These are phyloP conservation scores for Saturnia japonica DNA, from an alignment of 2,888 invertebrate species.

Conservation along the genomic window DNA sequence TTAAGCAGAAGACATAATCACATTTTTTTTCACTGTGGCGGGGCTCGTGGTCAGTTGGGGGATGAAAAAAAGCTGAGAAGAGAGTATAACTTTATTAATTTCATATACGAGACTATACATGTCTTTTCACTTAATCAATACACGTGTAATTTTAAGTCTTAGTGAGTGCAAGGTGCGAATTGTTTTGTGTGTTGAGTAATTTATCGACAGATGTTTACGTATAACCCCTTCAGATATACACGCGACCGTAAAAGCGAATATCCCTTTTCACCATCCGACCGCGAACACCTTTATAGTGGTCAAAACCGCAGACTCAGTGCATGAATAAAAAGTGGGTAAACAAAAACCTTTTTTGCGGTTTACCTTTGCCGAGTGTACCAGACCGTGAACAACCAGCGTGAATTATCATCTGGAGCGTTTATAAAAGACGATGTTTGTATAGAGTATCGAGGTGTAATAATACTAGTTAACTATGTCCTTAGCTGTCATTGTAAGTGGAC, in stretches of 20 bases:
- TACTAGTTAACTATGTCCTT: conserved; percentile 48
- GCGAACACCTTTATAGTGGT: conserved; percentile 61
- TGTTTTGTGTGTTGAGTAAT: conserved; percentile 75
- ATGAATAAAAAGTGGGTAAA: conserved; percentile 70
- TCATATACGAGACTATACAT: background rate
- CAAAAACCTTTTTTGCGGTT: conserved; percentile 77
- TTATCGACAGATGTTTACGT: conserved; percentile 71
- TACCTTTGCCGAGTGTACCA: conserved; percentile 73
- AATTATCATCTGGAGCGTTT: conserved; percentile 77
- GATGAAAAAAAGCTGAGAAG: background rate
- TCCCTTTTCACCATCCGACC: conserved; percentile 54
- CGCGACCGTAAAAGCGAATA: conserved; percentile 64
- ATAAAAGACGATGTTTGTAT: conserved; percentile 73
- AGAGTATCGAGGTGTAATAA: conserved; percentile 60
- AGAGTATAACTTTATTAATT: background rate
- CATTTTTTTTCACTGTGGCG: background rate
- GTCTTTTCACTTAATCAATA: background rate
- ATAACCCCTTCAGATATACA: conserved; percentile 66
- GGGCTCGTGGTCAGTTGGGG: background rate
- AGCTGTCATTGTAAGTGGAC: conserved; percentile 61
- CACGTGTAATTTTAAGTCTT: conserved; percentile 12
- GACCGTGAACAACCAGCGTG: conserved; percentile 78
- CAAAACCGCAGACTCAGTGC: conserved; percentile 65
- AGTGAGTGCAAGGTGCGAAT: conserved; percentile 75
- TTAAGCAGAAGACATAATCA: no score